These are phyloP conservation scores for Ellobium chinense DNA, from an alignment of 2,888 invertebrate genomes.

Conservation along the genomic window DNA sequence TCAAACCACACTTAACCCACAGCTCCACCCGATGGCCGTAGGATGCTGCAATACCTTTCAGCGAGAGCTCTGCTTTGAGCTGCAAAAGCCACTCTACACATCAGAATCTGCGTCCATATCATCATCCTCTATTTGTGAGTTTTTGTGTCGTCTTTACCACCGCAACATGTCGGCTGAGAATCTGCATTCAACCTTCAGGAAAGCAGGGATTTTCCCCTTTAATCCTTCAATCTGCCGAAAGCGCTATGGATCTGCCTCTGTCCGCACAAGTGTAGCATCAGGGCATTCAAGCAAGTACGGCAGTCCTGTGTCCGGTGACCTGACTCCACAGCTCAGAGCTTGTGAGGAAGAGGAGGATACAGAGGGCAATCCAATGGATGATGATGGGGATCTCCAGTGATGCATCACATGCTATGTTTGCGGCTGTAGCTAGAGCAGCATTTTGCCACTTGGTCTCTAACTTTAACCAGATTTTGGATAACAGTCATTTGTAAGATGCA, in stretches of 20 bases:
- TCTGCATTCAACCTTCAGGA: constrained; percentile 43
- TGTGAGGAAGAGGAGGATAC: constrained; percentile 23
- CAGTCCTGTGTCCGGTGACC: constrained; percentile 2
- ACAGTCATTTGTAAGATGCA: too few species aligned
- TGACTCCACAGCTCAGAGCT: background rate
- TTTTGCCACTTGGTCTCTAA: too few species aligned
- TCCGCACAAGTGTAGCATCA: background rate
- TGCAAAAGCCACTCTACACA: constrained; percentile 45
- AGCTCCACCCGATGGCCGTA: constrained; percentile 47
- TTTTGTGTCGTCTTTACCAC: constrained; percentile 45
- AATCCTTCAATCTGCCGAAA: constrained; percentile 43
- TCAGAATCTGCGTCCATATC: constrained; percentile 37
- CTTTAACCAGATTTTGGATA: too few species aligned
- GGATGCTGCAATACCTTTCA: constrained; percentile 48
- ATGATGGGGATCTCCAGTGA: constrained; percentile 29
- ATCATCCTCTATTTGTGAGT: constrained; percentile 44
- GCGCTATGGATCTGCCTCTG: constrained; percentile 35
- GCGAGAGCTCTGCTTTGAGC: constrained; percentile 45
- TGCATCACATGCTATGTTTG: too few species aligned
- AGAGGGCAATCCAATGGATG: constrained; percentile 21
- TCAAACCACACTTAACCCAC: constrained; percentile 38
- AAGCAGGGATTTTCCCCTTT: constrained; percentile 47
- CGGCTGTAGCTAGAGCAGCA: too few species aligned
- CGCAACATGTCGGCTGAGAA: constrained; percentile 46
- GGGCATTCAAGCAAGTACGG: constrained; percentile 6